Evolutionary conservation across 2,888 invertebrate genomes (phyloP).

Genomic region (Dryadula phaetusa): DNA sequence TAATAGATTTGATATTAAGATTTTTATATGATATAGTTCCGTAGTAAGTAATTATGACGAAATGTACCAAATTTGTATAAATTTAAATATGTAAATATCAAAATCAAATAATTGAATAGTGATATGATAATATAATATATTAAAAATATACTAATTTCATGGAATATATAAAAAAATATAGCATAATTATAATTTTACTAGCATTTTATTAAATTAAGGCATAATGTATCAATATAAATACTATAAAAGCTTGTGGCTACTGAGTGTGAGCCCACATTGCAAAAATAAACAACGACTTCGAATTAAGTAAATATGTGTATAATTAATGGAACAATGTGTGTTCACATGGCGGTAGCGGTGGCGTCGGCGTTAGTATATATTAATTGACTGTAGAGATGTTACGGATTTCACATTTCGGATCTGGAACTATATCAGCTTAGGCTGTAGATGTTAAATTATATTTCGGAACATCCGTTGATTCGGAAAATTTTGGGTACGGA

Average conservation of each 20-base stretch:
- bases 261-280: constrained; percentile 4
- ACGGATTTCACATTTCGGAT: no score
- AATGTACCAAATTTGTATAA: constrained; percentile 16
- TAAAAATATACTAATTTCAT: constrained; percentile 2
- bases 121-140: not conserved
- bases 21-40: not conserved
- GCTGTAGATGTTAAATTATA: no score
- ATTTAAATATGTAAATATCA: constrained; percentile 1
- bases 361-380: constrained; percentile 10
- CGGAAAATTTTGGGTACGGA: no score
- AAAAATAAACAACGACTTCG: not conserved
- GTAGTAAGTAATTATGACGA: constrained; percentile 10
- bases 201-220: not conserved
- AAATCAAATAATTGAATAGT: constrained; percentile 6
- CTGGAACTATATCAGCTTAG: no score
- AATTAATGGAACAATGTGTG: constrained; percentile 8
- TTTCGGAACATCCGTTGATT: no score
- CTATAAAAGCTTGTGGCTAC: constrained; percentile 12
- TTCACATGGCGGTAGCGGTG: not conserved
- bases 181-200: constrained; percentile 1
- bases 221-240: not conserved
- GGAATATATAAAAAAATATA: constrained; percentile 11
- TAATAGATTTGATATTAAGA: not conserved
- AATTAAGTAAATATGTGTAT: not conserved
- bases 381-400: no score